These are phyloP conservation scores for Nautilus pompilius DNA, from an alignment of 1,140 invertebrate species.

Conservation along the genomic window DNA sequence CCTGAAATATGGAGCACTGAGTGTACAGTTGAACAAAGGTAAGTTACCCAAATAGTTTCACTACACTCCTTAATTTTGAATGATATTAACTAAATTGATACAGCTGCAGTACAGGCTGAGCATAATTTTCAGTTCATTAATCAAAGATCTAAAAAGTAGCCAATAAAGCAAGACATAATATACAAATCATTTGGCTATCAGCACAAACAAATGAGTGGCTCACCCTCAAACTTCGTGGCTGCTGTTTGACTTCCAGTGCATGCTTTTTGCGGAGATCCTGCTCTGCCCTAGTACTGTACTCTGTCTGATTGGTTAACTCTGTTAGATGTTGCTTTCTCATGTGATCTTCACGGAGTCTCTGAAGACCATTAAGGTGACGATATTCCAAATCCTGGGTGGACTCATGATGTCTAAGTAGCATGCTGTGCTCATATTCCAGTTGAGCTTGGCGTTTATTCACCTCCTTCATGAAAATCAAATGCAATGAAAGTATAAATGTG, in stretches of 20 bases:
- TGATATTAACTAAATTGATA: too few relatives aligned
- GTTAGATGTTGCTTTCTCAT: conserved; percentile 85
- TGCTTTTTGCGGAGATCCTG: conserved; percentile 95
- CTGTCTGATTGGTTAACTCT: conserved; percentile 91
- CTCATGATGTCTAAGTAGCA: conserved; percentile 93
- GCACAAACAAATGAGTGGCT: not conserved
- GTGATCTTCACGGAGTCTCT: conserved; percentile 83
- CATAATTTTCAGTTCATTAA: too few relatives aligned
- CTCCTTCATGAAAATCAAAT: conserved; percentile 65
- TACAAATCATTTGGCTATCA: too few relatives aligned
- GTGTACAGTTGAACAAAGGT: too few relatives aligned
- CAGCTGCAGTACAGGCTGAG: too few relatives aligned
- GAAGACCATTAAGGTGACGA: conserved; percentile 87
- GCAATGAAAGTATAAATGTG: too few relatives aligned
- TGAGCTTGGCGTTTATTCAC: conserved; percentile 91
- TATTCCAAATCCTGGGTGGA: conserved; percentile 90
- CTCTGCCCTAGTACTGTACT: conserved; percentile 92
- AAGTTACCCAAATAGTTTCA: too few relatives aligned
- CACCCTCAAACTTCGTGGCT: conserved; percentile 97
- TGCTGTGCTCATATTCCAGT: conserved; percentile 90
- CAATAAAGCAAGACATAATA: too few relatives aligned
- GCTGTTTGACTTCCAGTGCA: conserved; percentile 93
- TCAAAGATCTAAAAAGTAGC: too few relatives aligned
- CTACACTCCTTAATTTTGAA: too few relatives aligned
- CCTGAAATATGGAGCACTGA: too few relatives aligned